Evolutionary conservation across 2,888 invertebrate genomes (phyloP).

Genomic region (Scaptomyza caliginosa): DNA sequence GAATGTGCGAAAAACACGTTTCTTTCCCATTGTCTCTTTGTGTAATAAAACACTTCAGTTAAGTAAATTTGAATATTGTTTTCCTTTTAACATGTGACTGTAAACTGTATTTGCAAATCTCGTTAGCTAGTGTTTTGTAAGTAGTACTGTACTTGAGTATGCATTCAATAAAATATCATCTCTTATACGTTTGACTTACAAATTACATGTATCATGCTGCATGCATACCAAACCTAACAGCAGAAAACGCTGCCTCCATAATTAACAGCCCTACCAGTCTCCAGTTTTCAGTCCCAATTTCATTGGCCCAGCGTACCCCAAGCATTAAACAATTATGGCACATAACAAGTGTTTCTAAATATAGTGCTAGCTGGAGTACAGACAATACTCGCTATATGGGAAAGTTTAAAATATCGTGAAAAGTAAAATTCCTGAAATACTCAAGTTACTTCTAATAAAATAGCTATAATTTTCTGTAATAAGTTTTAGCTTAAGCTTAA

Average conservation of each 20-base stretch:
- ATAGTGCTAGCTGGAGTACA: conserved; percentile 36
- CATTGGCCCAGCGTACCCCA: conserved; percentile 7
- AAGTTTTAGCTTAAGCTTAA: no score
- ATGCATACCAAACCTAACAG: conserved; percentile 47
- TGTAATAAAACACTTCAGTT: conserved; percentile 50
- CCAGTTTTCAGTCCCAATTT: background rate
- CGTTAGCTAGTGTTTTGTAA: conserved; percentile 20
- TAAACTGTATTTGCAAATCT: conserved; percentile 48
- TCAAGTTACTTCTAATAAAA: no score
- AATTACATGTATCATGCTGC: conserved; percentile 54
- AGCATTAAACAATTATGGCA: conserved; percentile 42
- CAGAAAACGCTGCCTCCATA: conserved; percentile 33
- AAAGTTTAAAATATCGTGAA: no score
- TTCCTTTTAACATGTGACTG: conserved; percentile 52
- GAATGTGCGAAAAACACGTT: conserved; percentile 64
- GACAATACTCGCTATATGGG: conserved; percentile 14
- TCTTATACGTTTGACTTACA: conserved; percentile 37
- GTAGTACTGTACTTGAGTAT: background rate
- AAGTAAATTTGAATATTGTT: conserved; percentile 26
- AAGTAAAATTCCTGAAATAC: no score
- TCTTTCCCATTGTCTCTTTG: conserved; percentile 18
- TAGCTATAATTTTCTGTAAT: no score
- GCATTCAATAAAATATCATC: conserved; percentile 13
- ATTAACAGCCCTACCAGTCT: conserved; percentile 27
- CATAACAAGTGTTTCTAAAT: conserved; percentile 54